phyloP scores from a whole-genome alignment of 2,113 vertebrate species.

The Paradoxurus hermaphroditus region DNA sequence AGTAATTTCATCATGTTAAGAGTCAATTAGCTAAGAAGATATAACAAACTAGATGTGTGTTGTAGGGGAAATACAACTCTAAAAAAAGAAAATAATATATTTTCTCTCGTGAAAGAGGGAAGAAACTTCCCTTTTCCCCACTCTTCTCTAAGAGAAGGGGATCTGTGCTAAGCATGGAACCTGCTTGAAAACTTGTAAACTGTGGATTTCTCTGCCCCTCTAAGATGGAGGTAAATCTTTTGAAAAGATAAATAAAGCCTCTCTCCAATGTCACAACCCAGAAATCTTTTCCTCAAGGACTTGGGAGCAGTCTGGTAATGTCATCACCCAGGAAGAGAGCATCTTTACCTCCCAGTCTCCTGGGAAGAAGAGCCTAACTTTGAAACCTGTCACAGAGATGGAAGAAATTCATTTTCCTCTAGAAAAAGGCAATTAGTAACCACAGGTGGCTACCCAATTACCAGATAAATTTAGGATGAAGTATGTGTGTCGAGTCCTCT shows the following conservation, averaged over 20 bases:
- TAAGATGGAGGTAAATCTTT: neutral
- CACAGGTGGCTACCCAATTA: neutral
- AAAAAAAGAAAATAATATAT: too few species aligned
- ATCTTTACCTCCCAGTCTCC: neutral
- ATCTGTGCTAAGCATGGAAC: too few species aligned
- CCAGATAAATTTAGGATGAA: neutral
- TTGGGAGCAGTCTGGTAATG: neutral
- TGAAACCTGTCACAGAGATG: neutral
- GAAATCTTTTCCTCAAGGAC: neutral
- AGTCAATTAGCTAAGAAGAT: neutral
- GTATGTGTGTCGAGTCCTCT: neutral
- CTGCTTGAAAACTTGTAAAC: neutral
- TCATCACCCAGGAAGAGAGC: neutral
- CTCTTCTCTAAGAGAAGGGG: too few species aligned
- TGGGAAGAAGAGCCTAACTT: neutral
- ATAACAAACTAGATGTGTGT: neutral
- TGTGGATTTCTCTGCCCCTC: neutral
- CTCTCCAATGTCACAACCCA: neutral
- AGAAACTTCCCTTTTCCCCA: neutral
- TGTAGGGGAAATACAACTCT: neutral
- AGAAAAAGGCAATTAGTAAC: neutral
- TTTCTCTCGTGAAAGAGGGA: neutral
- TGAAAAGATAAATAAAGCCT: neutral
- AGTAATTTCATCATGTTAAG: neutral
- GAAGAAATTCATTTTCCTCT: neutral